Conservation (phyloP, 2,888 invertebrate species). For the Erebia aethiops region DNA sequence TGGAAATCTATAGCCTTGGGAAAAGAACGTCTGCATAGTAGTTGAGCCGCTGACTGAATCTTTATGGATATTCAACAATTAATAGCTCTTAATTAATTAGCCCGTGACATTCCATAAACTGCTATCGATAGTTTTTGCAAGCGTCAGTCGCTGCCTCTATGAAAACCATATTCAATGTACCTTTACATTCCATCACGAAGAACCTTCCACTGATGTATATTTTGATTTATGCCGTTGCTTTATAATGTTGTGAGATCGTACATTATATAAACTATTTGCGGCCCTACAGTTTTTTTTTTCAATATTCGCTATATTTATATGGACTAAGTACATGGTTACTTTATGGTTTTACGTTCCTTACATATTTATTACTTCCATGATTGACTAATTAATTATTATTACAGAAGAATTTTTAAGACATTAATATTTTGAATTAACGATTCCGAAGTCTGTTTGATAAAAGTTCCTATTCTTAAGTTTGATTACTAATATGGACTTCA, state of each 20-base stretch:
- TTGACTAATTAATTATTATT: not conserved
- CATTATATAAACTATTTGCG: slow-evolving; percentile 2
- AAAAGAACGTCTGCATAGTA: slow-evolving; percentile 26
- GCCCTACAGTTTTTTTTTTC: slow-evolving; percentile 6
- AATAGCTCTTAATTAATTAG: slow-evolving; percentile 72
- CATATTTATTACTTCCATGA: slow-evolving; percentile 4
- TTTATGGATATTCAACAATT: slow-evolving; percentile 64
- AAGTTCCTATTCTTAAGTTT: too few relatives aligned
- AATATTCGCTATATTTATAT: not conserved
- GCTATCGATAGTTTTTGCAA: slow-evolving; percentile 53
- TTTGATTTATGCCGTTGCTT: slow-evolving; percentile 44
- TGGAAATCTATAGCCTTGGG: slow-evolving; percentile 27
- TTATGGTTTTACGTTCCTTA: not conserved
- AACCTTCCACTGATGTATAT: slow-evolving; percentile 39
- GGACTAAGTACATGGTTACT: slow-evolving; percentile 4
- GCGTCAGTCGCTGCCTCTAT: slow-evolving; percentile 43
- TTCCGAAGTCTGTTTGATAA: too few relatives aligned
- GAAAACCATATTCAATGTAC: slow-evolving; percentile 50
- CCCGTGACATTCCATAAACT: slow-evolving; percentile 56
- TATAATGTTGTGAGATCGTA: slow-evolving; percentile 22
- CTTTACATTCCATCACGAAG: slow-evolving; percentile 49
- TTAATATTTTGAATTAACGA: too few relatives aligned
- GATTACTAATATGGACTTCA: too few relatives aligned
- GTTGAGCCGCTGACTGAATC: slow-evolving; percentile 45
- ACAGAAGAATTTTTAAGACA: too few relatives aligned